These are phyloP conservation scores for Pseudoips prasinana DNA, from an alignment of 2,888 invertebrate species.

Conservation along the genomic window DNA sequence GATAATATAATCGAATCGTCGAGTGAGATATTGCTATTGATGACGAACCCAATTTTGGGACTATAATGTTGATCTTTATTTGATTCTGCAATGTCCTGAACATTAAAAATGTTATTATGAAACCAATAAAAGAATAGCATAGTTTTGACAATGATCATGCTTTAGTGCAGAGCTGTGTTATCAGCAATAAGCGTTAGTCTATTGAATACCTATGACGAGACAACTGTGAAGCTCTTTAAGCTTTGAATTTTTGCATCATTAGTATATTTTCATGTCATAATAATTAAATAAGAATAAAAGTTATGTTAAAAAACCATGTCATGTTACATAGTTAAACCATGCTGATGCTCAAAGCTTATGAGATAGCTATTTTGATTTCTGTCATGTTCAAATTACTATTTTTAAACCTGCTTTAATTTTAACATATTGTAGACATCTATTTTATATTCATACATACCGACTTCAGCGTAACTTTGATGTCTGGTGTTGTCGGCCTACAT, in stretches of 20 bases:
- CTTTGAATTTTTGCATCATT: too few species aligned
- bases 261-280: too few species aligned
- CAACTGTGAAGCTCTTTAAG: slow-evolving; percentile 23
- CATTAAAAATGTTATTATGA: slow-evolving; percentile 62
- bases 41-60: slow-evolving; percentile 70
- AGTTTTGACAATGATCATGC: slow-evolving; percentile 43
- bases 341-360: slow-evolving; percentile 47
- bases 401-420: neutral
- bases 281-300: too few species aligned
- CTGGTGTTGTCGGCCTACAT: slow-evolving; percentile 75
- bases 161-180: slow-evolving; percentile 43
- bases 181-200: slow-evolving; percentile 62
- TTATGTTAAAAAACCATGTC: too few species aligned
- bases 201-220: slow-evolving; percentile 39
- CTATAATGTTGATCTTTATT: slow-evolving; percentile 51
- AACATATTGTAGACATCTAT: neutral
- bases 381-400: too few species aligned
- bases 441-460: slow-evolving; percentile 61
- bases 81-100: slow-evolving; percentile 65
- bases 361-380: slow-evolving; percentile 12
- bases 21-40: slow-evolving; percentile 51
- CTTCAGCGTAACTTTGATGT: slow-evolving; percentile 56
- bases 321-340: slow-evolving; percentile 24
- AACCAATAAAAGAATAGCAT: slow-evolving; percentile 29
- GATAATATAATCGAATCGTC: slow-evolving; percentile 31